Base-by-base conservation (phyloP, 2,113 vertebrate species). In the Lamprotornis superbus region DNA sequence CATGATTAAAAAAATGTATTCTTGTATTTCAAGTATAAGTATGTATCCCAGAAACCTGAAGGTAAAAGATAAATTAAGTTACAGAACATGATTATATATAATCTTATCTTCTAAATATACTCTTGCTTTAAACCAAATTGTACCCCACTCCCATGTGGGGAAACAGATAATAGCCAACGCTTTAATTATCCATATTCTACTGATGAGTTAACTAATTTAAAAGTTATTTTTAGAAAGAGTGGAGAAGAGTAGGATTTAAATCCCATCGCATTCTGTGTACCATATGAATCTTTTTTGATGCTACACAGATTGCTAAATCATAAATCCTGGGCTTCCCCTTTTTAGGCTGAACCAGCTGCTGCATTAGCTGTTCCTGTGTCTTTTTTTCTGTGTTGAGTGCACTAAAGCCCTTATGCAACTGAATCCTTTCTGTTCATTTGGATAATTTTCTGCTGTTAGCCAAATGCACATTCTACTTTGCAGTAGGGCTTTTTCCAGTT, bases 171-270 rank as follows among this genome's bases (percentile, higher is more conserved):
- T 47, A 63, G 31, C 7, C 40, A 87, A 75, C 40, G 28, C 70
- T 49, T 87, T 91, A 91, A 73, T 94, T 94, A 76, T 89, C 47
- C 21, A 1, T 78, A 44, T 56, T 68, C 33, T 65, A 42, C 39
- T 68, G 52, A 44, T 71, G 39, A 71, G 67, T 92, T 71, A 55
- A 59, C 69, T 89, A 68, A 75, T 94, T 89, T 89, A 24, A 24
- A 81, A 75, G 22, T 52, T 92, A 79, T 52, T 87, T 93, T 91
- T 84, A 94, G 69, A 31, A 94, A 71, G 11, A 20, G 12, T 1
- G 4, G 84, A 83, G 71, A 74, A 60, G 31, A 79, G 8, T 27
- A 69, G 24, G 8, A 56, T 92, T 95, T 69, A 75, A 94, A 75
- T 77, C 25, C 18, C n/a, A 16, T 76, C 2, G 0, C 53, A 23